Percentiles rank a stretch among this genome's conserved stretches.
phyloP scores from a whole-genome alignment of 2,888 invertebrate species.

The Amblyjoppa fuscipennis region DNA sequence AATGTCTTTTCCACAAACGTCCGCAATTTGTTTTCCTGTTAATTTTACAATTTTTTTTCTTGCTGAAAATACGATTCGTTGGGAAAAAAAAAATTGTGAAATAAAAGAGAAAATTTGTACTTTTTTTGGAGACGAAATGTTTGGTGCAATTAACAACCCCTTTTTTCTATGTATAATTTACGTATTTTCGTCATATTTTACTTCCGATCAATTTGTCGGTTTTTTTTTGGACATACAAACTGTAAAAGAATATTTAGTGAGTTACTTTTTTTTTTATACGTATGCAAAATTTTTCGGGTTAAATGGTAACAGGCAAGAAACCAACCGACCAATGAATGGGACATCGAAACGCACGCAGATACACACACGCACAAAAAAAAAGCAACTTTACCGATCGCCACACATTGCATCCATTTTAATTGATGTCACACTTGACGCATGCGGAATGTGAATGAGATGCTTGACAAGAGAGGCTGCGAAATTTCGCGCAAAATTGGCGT shows the following conservation, averaged over 20 bases:
- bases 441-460: conserved; percentile 69
- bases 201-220: no score
- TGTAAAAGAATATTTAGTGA: no score
- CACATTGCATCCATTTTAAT: conserved; percentile 66
- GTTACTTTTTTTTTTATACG: no score
- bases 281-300: no score
- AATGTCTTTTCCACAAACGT: no score
- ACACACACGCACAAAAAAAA: conserved; percentile 54
- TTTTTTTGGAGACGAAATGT: no score
- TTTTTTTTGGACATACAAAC: no score
- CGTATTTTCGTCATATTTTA: no score
- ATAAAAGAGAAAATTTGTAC: neutral
- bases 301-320: neutral
- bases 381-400: conserved; percentile 66
- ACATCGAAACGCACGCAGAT: neutral
- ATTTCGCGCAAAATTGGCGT: conserved; percentile 25
- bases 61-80: no score
- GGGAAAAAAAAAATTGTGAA: neutral
- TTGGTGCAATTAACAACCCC: no score
- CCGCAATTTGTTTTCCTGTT: no score
- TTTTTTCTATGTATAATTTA: no score
- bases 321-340: neutral
- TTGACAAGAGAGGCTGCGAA: conserved; percentile 51
- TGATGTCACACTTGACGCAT: conserved; percentile 66
- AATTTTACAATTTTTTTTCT: neutral